Percentiles rank a stretch among this genome's conserved stretches.
Evolutionary conservation across 2,888 invertebrate species (phyloP).

Genomic region (Stenolophus ochropezus): DNA sequence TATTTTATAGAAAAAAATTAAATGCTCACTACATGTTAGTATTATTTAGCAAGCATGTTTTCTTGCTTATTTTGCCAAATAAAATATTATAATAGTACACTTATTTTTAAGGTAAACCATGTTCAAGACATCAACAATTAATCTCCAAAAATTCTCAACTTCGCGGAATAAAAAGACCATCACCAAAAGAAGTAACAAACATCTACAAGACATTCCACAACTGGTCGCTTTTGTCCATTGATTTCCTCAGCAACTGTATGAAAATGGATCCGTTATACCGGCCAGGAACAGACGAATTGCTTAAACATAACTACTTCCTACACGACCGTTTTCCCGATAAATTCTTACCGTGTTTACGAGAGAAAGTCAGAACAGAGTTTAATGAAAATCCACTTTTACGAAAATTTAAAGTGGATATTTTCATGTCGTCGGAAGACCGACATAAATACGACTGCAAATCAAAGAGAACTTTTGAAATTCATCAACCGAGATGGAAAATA

Average conservation of each 20-base stretch:
- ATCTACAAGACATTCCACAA: slow-evolving; percentile 72
- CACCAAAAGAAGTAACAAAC: slow-evolving; percentile 65
- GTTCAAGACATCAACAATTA: slow-evolving; percentile 72
- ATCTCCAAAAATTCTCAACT: slow-evolving; percentile 73
- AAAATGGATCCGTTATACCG: slow-evolving; percentile 81
- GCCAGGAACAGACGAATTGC: slow-evolving; percentile 78
- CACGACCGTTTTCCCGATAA: slow-evolving; percentile 80
- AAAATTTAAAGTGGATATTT: slow-evolving; percentile 70
- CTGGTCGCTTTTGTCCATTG: slow-evolving; percentile 72
- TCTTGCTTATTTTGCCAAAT: background rate
- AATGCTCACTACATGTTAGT: no score
- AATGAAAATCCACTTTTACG: slow-evolving; percentile 75
- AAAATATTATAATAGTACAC: background rate
- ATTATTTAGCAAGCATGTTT: background rate
- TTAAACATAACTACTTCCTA: slow-evolving; percentile 80
- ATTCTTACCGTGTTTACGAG: slow-evolving; percentile 80
- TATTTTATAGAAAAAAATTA: no score
- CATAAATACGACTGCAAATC: slow-evolving; percentile 65
- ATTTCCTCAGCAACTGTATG: slow-evolving; percentile 74
- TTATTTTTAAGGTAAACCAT: slow-evolving; percentile 71
- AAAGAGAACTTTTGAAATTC: slow-evolving; percentile 64
- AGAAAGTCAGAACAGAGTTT: slow-evolving; percentile 79
- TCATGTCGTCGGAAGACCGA: slow-evolving; percentile 66
- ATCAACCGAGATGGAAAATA: slow-evolving; percentile 70
- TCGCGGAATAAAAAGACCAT: slow-evolving; percentile 70